Evolutionary conservation across 1,140 invertebrate species (phyloP), one percentile per base, ranked within the genome.

Genomic region (Arctopsyche grandis): DNA sequence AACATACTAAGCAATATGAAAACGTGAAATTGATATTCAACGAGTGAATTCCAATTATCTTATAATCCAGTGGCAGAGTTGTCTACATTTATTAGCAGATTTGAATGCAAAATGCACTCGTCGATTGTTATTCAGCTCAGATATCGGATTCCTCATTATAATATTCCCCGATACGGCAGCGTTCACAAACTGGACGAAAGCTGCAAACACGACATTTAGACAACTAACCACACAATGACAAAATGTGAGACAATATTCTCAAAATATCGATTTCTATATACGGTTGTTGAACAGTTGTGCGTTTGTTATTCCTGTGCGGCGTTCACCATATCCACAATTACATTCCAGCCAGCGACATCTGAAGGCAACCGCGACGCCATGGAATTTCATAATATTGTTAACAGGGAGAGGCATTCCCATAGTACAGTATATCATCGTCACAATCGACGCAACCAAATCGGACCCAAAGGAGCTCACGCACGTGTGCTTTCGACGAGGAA

Each of bases 341-440:
- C 77, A 78, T 78, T 78, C 77, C 77, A 73, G 44, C 5, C 12
- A 52, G 29, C 69, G 69, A 78, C 77, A 78, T 71, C 77, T 58
- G 77, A 78, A 69, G 74, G 43, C 58, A 46, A 48, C 12, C 60
- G 56, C 58, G 71, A 60, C 22, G 60, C 24, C 5, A 70, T 79
- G 78, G 78, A 79, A 79, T 79, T 79, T 79, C 78, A 79, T 79
- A 79, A 79, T 79, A 79, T 63, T 78, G 78, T 75, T 79, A 79
- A 69, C 71, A 52, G 78, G 29, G 58, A 22, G 46, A 14, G 56
- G 19, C 10, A 46, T 10, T 24, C 43, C 52, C 46, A 69, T 69
- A 52, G 12, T 74, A n/a, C n/a, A 56, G 22, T 74, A 74, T 58
- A 58, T 74, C 71, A 74, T 74, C 71, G 48, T 74, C 22, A 74